phyloP scores from a whole-genome alignment of 2,797 vertebrate species.

The Heterohyrax brucei region DNA sequence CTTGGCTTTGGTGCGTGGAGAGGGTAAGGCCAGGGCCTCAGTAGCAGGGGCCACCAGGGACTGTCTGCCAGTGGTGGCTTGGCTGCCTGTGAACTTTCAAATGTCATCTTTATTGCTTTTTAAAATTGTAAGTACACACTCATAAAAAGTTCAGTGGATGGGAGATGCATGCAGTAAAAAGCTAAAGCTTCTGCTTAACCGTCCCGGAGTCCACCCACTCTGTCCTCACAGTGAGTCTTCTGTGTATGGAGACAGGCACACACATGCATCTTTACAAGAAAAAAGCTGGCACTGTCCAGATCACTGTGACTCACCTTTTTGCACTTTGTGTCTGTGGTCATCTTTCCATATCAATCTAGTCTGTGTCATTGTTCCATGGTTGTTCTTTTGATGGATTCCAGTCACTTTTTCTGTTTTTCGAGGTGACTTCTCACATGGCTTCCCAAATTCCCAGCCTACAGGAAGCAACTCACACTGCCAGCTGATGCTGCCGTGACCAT shows the following conservation, averaged over 20 bases:
- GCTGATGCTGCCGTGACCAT: background rate
- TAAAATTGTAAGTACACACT: conserved; percentile 55
- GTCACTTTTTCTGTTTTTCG: conserved; percentile 3
- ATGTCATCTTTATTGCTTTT: conserved; percentile 25
- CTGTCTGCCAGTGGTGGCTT: background rate
- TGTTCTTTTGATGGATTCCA: conserved; percentile 7
- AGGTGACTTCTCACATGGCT: background rate
- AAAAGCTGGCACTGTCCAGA: background rate
- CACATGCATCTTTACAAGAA: background rate
- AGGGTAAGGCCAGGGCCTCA: background rate
- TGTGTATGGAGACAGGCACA: background rate
- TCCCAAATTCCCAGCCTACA: background rate
- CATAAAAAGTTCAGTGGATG: conserved; percentile 26
- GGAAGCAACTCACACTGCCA: background rate
- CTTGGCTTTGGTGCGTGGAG: background rate
- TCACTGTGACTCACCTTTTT: background rate
- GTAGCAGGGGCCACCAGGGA: accelerated
- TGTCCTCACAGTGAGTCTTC: background rate
- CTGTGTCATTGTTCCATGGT: background rate
- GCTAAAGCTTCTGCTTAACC: background rate
- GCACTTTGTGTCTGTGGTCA: background rate
- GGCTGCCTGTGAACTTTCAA: background rate
- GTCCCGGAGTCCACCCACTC: background rate
- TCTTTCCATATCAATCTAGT: background rate
- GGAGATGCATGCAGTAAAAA: background rate